A percentile compares a stretch with the other conserved stretches of the same genome.
phyloP scores from a whole-genome alignment of 2,113 vertebrate species.

The Oncorhynchus tshawytscha region DNA sequence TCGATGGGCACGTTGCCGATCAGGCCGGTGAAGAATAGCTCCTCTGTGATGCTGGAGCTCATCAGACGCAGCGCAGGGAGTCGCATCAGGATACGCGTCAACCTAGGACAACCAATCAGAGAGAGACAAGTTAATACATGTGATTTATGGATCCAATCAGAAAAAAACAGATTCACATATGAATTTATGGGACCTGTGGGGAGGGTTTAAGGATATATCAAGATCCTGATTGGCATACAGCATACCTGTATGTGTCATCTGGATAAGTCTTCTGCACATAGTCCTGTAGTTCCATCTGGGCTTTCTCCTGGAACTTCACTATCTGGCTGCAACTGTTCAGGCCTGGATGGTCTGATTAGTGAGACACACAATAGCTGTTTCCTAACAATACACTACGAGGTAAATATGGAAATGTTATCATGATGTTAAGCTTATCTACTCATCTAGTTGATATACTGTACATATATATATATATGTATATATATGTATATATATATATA shows the following conservation, averaged over 20 bases:
- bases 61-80: conserved; percentile 94
- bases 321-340: conserved; percentile 90
- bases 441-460: too few relatives aligned
- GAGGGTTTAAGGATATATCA: background rate
- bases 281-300: conserved; percentile 99
- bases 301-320: conserved; percentile 98
- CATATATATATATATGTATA: too few relatives aligned
- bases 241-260: conserved; percentile 94
- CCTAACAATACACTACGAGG: background rate
- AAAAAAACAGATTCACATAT: background rate
- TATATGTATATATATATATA: too few relatives aligned
- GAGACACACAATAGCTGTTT: conserved; percentile 18
- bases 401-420: background rate
- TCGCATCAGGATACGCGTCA: conserved; percentile 93
- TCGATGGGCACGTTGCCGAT: conserved; percentile 98
- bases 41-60: conserved; percentile 96
- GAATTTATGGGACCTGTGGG: too few relatives aligned
- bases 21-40: conserved; percentile 97
- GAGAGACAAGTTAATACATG: background rate
- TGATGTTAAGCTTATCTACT: background rate
- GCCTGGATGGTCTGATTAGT: conserved; percentile 88
- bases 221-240: background rate
- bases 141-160: background rate
- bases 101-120: conserved; percentile 69
- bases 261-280: conserved; percentile 98